Evolutionary conservation across 2,113 vertebrate species (phyloP).

Genomic region (Electrona antarctica): DNA sequence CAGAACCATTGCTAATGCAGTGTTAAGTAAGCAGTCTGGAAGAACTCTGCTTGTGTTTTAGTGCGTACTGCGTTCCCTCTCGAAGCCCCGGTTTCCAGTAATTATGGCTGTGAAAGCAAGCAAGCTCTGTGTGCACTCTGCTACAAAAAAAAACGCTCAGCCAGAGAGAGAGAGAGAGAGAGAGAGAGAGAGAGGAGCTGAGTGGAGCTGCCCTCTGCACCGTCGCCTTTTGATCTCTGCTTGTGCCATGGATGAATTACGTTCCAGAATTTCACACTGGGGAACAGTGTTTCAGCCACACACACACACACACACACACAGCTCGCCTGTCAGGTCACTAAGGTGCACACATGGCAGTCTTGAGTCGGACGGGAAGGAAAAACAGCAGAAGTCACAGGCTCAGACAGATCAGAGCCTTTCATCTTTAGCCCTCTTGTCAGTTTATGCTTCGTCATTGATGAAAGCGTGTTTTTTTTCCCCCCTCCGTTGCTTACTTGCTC

Average conservation of each 20-base stretch:
- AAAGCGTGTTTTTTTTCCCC: slow-evolving; percentile 17
- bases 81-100: slow-evolving; percentile 54
- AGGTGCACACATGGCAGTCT: slow-evolving; percentile 57
- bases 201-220: slow-evolving; percentile 63
- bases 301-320: slow-evolving; percentile 46
- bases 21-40: slow-evolving; percentile 28
- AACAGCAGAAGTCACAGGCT: slow-evolving; percentile 48
- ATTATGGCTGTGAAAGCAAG: slow-evolving; percentile 59
- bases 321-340: slow-evolving; percentile 62
- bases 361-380: slow-evolving; percentile 28
- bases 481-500: slow-evolving; percentile 11
- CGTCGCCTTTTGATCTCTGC: slow-evolving; percentile 76
- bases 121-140: slow-evolving; percentile 39
- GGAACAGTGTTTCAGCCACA: slow-evolving; percentile 61
- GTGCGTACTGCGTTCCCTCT: slow-evolving; percentile 8
- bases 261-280: slow-evolving; percentile 78
- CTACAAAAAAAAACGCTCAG: slow-evolving; percentile 27
- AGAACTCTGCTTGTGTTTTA: slow-evolving; percentile 18
- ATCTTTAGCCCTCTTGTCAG: slow-evolving; percentile 22
- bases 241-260: slow-evolving; percentile 78
- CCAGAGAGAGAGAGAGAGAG: neutral
- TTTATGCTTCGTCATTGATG: slow-evolving; percentile 33
- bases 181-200: slow-evolving; percentile 44
- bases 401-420: slow-evolving; percentile 8
- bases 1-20: slow-evolving; percentile 12